Percentiles rank a stretch among this genome's conserved stretches.
These are phyloP conservation scores for Actenoides hombroni DNA, from an alignment of 2,113 vertebrate species.

Conservation along the genomic window DNA sequence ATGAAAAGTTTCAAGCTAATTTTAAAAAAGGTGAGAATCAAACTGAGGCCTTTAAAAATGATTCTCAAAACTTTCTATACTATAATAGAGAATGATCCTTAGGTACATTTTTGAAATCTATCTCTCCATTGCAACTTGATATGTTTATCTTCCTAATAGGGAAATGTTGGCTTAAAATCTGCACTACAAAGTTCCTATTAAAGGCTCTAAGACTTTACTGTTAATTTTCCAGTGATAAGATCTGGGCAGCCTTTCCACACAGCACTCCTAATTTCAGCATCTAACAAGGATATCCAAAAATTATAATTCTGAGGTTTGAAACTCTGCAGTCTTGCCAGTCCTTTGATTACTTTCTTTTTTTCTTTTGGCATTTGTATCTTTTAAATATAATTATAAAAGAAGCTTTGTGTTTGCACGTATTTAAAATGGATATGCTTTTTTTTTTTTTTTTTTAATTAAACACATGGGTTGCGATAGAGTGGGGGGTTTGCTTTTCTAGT, in stretches of 20 bases:
- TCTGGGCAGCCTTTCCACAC: constrained; percentile 10
- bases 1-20: neutral
- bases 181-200: neutral
- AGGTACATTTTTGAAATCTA: neutral
- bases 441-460: neutral
- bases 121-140: neutral
- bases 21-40: neutral
- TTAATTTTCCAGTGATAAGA: constrained; percentile 32
- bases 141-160: neutral
- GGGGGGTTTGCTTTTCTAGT: neutral
- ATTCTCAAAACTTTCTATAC: neutral
- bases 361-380: neutral
- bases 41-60: neutral
- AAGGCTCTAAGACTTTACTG: neutral
- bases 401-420: rapidly evolving
- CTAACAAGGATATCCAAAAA: neutral
- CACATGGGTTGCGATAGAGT: rapidly evolving
- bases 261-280: neutral
- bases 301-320: neutral
- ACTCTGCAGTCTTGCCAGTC: neutral
- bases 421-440: neutral
- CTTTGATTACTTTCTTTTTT: neutral
- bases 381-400: neutral
- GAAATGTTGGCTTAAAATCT: constrained; percentile 18
- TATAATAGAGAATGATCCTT: neutral